Base-by-base conservation (phyloP, 2,113 vertebrate species). In the Odontophorus gujanensis region DNA sequence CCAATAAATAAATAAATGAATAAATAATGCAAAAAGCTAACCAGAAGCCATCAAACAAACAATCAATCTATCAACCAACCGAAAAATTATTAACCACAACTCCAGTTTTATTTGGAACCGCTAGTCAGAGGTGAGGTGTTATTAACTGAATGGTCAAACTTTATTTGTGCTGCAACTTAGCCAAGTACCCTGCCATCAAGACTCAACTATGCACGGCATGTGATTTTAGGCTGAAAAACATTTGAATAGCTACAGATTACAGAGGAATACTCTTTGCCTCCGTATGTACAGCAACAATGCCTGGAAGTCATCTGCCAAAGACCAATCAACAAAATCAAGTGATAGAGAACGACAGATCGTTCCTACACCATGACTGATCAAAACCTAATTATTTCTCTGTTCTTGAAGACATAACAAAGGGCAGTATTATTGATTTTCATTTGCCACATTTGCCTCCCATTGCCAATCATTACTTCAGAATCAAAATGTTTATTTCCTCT, bases 161-260 rank as follows among this genome's bases (percentile, higher is more conserved):
- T 81, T 71, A 10, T 38, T 79, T 8, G 32, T 58, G n/a, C 22
- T 91, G n/a, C 51, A 84, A 8, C 13, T 63, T 55, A 50, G 16
- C 14, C 14, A 78, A 26, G 26, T 76, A 85, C 57, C 7, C 19
- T 83, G 34, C 36, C 67, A 9, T 63, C 25, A 62, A 63, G 13
- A 48, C 7, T 16, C 16, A n/a, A 1, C 25, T 32, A 3, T 19
- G 16, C 1, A 2, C 12, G 65, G 3, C 9, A 18, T 25, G 20
- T 51, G 38, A 78, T 40, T 80, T 85, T 38, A 72, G 38, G 30
- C 25, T 66, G 69, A 10, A 38, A 91, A 85, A 65, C 68, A 18
- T 22, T 38, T 14, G 7, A 77, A 71, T 32, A 8, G 3, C 12
- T 82, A 24, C 13, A 61, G 32, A 71, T 74, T 50, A 67, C 25